Evolutionary conservation across 2,113 vertebrate species (phyloP).

Genomic region (Gymnogyps californianus): DNA sequence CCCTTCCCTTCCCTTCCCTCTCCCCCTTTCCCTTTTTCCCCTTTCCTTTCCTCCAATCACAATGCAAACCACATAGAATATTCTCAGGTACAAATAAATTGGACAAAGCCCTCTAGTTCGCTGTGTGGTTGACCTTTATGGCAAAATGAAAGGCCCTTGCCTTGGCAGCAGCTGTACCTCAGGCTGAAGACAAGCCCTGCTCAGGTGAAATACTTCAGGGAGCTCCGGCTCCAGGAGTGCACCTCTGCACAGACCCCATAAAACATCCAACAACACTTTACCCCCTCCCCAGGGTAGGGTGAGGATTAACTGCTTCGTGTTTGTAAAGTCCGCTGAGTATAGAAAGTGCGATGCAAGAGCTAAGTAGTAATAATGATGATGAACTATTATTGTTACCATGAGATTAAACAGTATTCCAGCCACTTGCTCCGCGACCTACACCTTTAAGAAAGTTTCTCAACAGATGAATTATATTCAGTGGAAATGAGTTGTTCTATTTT

Average conservation of each 20-base stretch:
- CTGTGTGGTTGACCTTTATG: fast-evolving
- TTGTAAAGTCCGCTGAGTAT: background rate
- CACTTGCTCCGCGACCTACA: background rate
- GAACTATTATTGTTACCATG: background rate
- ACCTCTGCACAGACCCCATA: background rate
- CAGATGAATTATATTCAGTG: slow-evolving; percentile 49
- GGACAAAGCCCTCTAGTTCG: background rate
- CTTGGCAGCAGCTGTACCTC: background rate
- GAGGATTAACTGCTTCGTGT: background rate
- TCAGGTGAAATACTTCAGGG: background rate
- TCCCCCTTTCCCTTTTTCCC: too few species aligned
- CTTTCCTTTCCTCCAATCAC: too few species aligned
- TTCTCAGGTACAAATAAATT: background rate
- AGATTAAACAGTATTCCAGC: background rate
- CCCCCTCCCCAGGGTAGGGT: background rate
- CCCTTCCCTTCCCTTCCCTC: too few species aligned
- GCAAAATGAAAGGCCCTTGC: background rate
- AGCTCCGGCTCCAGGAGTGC: background rate
- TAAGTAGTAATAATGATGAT: background rate
- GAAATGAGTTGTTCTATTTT: slow-evolving; percentile 59
- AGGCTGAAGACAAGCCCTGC: background rate
- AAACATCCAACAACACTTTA: background rate
- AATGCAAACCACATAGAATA: background rate
- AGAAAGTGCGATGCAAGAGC: background rate
- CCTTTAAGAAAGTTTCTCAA: slow-evolving; percentile 59